Evolutionary conservation across 53 echinoderm and acorn worm genomes (phyloP).

Genomic region (Holothuria leucospilota): DNA sequence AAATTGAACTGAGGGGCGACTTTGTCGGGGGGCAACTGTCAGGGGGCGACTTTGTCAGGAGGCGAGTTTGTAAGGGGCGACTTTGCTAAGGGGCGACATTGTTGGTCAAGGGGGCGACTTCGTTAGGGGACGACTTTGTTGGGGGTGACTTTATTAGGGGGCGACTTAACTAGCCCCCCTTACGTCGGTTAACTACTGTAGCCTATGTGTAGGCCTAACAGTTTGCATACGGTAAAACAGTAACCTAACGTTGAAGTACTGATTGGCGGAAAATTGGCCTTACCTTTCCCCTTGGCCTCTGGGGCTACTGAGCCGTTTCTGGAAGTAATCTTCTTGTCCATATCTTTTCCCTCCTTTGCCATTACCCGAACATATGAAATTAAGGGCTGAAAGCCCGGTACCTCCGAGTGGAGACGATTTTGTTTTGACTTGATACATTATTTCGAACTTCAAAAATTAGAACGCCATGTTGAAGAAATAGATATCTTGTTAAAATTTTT

Average conservation of each 20-base stretch:
- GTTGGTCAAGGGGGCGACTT: too few species aligned
- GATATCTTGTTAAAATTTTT: slow-evolving; percentile 1
- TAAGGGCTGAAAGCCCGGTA: slow-evolving; percentile 9
- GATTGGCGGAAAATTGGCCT: background rate
- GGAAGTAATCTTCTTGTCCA: slow-evolving; percentile 44
- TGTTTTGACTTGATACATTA: slow-evolving; percentile 46
- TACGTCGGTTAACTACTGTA: too few species aligned
- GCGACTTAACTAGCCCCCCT: too few species aligned
- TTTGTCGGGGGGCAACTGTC: too few species aligned
- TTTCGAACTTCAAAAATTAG: slow-evolving; percentile 42
- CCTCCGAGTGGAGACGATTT: slow-evolving; percentile 49
- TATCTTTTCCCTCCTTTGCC: slow-evolving; percentile 57
- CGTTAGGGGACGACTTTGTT: too few species aligned
- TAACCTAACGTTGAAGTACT: background rate
- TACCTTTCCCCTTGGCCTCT: slow-evolving; percentile 52
- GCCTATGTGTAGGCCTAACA: too few species aligned
- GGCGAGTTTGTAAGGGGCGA: too few species aligned
- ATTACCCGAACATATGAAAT: slow-evolving; percentile 7
- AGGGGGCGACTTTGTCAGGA: too few species aligned
- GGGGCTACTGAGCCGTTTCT: slow-evolving; percentile 26
- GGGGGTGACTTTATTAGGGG: too few species aligned
- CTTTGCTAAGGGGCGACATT: too few species aligned
- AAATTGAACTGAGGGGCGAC: too few species aligned
- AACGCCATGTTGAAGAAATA: slow-evolving; percentile 55
- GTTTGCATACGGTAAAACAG: background rate